Base-by-base conservation (phyloP, 2,888 invertebrate species). In the Agonopterix subpropinquella region DNA sequence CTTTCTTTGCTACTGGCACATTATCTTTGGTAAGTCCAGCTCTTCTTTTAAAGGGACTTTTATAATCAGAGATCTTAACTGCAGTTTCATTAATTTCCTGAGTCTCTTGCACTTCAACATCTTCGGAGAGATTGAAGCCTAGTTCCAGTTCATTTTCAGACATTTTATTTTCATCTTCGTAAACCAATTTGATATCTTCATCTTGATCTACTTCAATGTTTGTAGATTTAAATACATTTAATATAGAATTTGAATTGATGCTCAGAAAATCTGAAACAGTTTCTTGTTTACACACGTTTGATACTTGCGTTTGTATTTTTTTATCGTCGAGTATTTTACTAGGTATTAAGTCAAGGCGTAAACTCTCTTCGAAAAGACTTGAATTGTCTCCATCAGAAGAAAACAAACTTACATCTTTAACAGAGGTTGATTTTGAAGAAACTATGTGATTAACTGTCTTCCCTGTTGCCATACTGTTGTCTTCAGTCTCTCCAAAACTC, bases 331-430 rank as follows among this genome's bases (percentile, higher is more conserved):
- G 64, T 36, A 89, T 67, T 53, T 88, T 82, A 58, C 81, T 86
- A 10, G 89, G 70, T 62, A 90, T 82, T 43, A 82, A 75, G 57
- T 91, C 89, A 43, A 90, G 57, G 36, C 87, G 81, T 39, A 91
- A 73, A 61, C 90, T 92, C 45, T 91, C 91, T 56, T 89, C 90
- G 65, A 92, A 92, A 44, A 91, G 64, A 69, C 85, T 90, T 2
- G 90, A 89, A 72, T 87, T 89, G 47, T 86, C 83, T 39, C 80
- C 84, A 45, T 89, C 88, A 4, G 80, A 80, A 37, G 86, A 85
- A 70, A 87, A 85, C 37, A 87, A 62, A 62, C 85, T 87, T 36
- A 80, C 55, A 56, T 85, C 86, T 69, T 79, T 82, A 2, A 61
- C 57, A 8, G 73, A 66, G 15, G 50, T 55, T 46, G 53, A 57